Evolutionary conservation across 53 echinoderm and acorn worm species (phyloP).

Genomic region (Antedon mediterranea): DNA sequence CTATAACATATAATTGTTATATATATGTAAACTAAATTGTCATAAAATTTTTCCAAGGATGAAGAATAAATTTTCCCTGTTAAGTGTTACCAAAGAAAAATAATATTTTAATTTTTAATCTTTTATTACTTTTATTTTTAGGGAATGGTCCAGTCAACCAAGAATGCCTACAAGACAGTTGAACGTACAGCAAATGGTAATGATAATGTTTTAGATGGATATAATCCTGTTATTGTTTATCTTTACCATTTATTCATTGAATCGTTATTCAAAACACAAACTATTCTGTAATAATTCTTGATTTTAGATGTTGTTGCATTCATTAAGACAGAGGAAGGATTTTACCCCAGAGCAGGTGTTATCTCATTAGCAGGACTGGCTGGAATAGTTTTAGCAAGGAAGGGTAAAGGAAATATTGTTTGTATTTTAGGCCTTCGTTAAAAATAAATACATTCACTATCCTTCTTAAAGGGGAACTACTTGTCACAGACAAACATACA

Average conservation of each 20-base stretch:
- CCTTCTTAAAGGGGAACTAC: too few species aligned
- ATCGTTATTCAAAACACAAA: not conserved
- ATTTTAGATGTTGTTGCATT: constrained; percentile 49
- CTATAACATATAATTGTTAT: not conserved
- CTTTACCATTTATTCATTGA: not conserved
- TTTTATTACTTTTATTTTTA: constrained; percentile 4
- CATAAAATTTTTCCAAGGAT: too few species aligned
- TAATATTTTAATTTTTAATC: not conserved
- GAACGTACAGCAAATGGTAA: constrained; percentile 57
- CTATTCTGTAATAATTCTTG: not conserved
- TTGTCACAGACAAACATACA: too few species aligned
- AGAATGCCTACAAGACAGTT: constrained; percentile 34
- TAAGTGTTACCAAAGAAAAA: too few species aligned
- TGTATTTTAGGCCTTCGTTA: too few species aligned
- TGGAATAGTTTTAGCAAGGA: constrained; percentile 65
- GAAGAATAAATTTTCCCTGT: too few species aligned
- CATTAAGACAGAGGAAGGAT: constrained; percentile 85
- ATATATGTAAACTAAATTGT: not conserved
- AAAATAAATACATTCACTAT: too few species aligned
- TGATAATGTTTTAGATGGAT: too few species aligned
- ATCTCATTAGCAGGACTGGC: constrained; percentile 68
- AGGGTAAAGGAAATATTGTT: too few species aligned
- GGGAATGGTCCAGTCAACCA: constrained; percentile 53
- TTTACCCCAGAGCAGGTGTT: constrained; percentile 52
- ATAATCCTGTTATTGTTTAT: too few species aligned